These are phyloP conservation scores for Ctena decussata DNA, from an alignment of 2,888 invertebrate genomes.

Conservation along the genomic window DNA sequence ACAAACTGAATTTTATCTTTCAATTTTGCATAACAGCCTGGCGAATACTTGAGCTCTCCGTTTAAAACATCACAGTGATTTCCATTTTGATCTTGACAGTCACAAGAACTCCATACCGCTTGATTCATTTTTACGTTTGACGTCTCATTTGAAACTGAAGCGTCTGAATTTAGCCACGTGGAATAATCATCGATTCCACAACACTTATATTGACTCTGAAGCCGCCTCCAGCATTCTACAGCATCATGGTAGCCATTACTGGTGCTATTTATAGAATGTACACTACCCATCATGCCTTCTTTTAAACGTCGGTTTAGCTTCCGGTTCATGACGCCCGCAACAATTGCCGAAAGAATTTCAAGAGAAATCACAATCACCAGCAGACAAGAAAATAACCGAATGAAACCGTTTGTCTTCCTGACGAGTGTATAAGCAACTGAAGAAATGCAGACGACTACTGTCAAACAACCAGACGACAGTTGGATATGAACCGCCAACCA, in stretches of 20 bases:
- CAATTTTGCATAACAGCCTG: background rate
- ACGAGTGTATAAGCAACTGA: background rate
- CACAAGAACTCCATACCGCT: background rate
- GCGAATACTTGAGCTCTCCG: background rate
- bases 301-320: background rate
- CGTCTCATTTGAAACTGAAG: background rate
- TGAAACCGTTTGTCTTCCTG: background rate
- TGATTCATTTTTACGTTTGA: background rate
- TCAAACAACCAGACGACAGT: constrained; percentile 4
- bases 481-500: background rate
- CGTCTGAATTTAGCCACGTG: background rate
- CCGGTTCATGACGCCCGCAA: background rate
- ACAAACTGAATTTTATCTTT: background rate
- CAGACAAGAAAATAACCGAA: background rate
- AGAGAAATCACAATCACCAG: background rate
- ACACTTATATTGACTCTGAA: background rate
- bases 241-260: background rate
- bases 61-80: background rate
- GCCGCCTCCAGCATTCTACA: background rate
- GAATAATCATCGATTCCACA: background rate
- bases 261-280: background rate
- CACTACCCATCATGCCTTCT: background rate
- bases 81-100: background rate
- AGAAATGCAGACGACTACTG: background rate
- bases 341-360: background rate